Evolutionary conservation across 2,888 invertebrate genomes (phyloP), one percentile per base, ranked within the genome.

Genomic region (Synergus japonicus): DNA sequence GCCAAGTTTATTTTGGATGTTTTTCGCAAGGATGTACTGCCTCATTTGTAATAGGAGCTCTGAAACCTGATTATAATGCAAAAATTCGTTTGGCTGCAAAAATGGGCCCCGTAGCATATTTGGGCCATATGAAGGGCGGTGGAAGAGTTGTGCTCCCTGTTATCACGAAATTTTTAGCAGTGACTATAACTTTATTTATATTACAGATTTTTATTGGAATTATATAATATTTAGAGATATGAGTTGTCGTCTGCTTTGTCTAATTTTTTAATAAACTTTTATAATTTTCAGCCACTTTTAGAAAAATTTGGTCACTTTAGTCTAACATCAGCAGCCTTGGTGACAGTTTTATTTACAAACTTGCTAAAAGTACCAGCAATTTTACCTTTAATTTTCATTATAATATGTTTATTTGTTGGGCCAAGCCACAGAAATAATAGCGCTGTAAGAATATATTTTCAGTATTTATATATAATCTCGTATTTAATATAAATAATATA

Each of bases 11-110:
- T 29, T 98, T 98, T 90, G 93, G 98, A 58, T 98, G 98, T 0
- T 98, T 98, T 92, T 98, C 97, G 0, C 97, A 98, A 95, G 98
- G 98, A 0, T 96, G 97, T 0, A 95, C 96, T 0, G 93, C 95
- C 86, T 94, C 95, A 83, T 96, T 95, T 88, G 95, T 95, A 1
- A 92, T 96, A 85, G 93, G 96, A 60, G 95, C 96, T 0, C 93
- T 94, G 9, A 93, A 94, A 85, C 95, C 96, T 0, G 94, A 96
- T 86, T 96, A 96, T 87, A 96, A 97, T 87, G 67, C 85, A 0
- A 94, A 95, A 81, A 93, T 97, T 54, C 49, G 49, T 49, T 10
- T 73, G 37, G 49, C 73, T 15, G 49, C 49, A 9, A 73, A 73
- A 49, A n/a, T 73, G 9, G 60, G 60, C 18, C 60, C 60, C 10